phyloP scores from a whole-genome alignment of 2,888 invertebrate species.

The Leucophenga montana region DNA sequence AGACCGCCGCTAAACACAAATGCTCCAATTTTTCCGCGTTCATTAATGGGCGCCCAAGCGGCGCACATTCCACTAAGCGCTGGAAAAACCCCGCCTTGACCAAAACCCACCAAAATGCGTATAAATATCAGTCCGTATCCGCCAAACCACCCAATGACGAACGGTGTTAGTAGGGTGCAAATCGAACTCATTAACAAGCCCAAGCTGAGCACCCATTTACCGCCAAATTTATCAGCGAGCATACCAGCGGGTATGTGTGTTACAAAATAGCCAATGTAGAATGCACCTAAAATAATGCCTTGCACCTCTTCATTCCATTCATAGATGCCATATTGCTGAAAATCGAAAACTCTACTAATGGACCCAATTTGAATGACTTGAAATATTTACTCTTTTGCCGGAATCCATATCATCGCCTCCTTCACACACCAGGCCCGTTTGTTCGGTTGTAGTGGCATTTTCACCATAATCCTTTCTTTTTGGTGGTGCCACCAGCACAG shows the following conservation, averaged over 20 bases:
- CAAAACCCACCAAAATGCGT: constrained; percentile 83
- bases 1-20: constrained; percentile 84
- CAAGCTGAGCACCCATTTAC: constrained; percentile 84
- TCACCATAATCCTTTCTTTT: no score
- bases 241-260: constrained; percentile 87
- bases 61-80: constrained; percentile 86
- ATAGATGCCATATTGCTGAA: constrained; percentile 70
- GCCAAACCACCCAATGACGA: constrained; percentile 6
- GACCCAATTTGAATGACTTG: not conserved
- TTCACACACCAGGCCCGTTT: not conserved
- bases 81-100: constrained; percentile 87
- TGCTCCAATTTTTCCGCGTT: constrained; percentile 82
- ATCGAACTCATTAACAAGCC: constrained; percentile 83
- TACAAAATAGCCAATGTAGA: constrained; percentile 87
- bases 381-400: not conserved
- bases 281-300: constrained; percentile 83
- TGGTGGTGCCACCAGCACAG: constrained; percentile 69
- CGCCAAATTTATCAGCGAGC: constrained; percentile 84
- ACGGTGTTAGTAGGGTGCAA: constrained; percentile 29
- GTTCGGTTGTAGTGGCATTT: rapidly evolving
- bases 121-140: constrained; percentile 79
- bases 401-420: not conserved
- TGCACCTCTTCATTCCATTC: constrained; percentile 80
- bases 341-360: not conserved
- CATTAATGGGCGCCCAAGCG: constrained; percentile 84